These are phyloP conservation scores for Tetheella fluctuosa DNA, from an alignment of 2,888 invertebrate genomes.

Conservation along the genomic window DNA sequence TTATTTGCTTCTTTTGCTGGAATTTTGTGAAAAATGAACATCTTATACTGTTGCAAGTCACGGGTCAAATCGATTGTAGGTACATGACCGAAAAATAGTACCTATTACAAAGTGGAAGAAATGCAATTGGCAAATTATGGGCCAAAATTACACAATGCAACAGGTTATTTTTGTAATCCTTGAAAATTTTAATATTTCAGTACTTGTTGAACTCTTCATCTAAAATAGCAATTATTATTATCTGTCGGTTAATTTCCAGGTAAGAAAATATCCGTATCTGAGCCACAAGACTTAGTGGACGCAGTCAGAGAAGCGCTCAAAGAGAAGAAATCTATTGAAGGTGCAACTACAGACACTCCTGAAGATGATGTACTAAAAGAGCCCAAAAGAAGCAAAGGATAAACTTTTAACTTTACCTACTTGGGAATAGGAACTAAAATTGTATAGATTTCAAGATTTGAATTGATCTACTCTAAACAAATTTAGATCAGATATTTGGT, in stretches of 20 bases:
- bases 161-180: neutral
- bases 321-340: constrained; percentile 72
- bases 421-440: constrained; percentile 5
- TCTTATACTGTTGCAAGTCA: too few species aligned
- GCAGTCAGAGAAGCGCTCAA: constrained; percentile 85
- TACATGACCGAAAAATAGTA: too few species aligned
- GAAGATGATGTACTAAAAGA: constrained; percentile 69
- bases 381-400: constrained; percentile 75
- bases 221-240: constrained; percentile 10
- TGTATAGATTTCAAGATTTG: neutral
- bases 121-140: neutral
- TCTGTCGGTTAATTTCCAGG: constrained; percentile 72
- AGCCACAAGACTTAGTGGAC: constrained; percentile 84
- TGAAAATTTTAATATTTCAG: neutral
- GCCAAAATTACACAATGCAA: neutral
- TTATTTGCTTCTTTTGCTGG: neutral
- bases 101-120: neutral
- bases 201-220: constrained; percentile 5
- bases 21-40: too few species aligned
- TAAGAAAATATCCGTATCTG: constrained; percentile 85
- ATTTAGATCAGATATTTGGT: constrained; percentile 6
- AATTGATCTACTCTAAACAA: constrained; percentile 14
- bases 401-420: constrained; percentile 27
- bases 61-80: too few species aligned
- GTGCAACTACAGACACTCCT: constrained; percentile 37